Percentiles rank a stretch among this genome's conserved stretches.
These are phyloP conservation scores for Drosophila repleta DNA, from an alignment of 1,140 invertebrate species.

Conservation along the genomic window DNA sequence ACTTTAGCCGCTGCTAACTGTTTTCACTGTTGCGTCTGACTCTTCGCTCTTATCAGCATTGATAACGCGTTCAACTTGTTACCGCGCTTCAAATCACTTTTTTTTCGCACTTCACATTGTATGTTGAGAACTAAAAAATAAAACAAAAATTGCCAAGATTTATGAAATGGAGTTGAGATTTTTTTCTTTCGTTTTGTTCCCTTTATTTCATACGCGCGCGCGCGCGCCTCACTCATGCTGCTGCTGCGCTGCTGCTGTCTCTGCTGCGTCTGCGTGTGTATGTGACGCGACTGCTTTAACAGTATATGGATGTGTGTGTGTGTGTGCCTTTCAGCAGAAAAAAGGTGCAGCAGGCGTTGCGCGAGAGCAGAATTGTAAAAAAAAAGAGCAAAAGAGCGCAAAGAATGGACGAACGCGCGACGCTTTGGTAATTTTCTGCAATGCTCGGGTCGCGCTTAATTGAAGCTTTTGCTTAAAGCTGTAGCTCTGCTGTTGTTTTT, in stretches of 20 bases:
- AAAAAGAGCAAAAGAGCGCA: slow-evolving; percentile 31
- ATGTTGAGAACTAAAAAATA: slow-evolving; percentile 31
- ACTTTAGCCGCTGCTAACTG: slow-evolving; percentile 27
- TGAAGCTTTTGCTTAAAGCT: slow-evolving; percentile 28
- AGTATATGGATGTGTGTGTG: slow-evolving; percentile 15
- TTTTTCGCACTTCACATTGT: slow-evolving; percentile 43
- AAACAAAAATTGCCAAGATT: slow-evolving; percentile 46
- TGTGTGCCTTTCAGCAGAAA: slow-evolving; percentile 61
- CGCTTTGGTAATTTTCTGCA: slow-evolving; percentile 28
- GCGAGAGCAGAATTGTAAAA: slow-evolving; percentile 36
- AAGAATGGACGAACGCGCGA: slow-evolving; percentile 4
- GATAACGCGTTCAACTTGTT: slow-evolving; percentile 40
- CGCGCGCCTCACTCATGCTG: slow-evolving; percentile 20
- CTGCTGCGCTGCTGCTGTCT: slow-evolving; percentile 15
- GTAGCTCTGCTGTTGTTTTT: slow-evolving; percentile 12
- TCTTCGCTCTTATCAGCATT: slow-evolving; percentile 29
- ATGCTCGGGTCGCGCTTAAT: slow-evolving; percentile 35
- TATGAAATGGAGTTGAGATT: slow-evolving; percentile 51
- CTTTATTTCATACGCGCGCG: slow-evolving; percentile 14
- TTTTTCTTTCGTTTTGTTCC: slow-evolving; percentile 12
- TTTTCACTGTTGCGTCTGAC: slow-evolving; percentile 24
- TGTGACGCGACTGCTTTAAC: slow-evolving; percentile 14
- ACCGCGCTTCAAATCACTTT: slow-evolving; percentile 37
- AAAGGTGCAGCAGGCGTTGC: slow-evolving; percentile 60
- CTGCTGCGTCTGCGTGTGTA: slow-evolving; percentile 9